Base-by-base conservation (phyloP, 2,888 invertebrate genomes). In the Zhengitettix transpicula region DNA sequence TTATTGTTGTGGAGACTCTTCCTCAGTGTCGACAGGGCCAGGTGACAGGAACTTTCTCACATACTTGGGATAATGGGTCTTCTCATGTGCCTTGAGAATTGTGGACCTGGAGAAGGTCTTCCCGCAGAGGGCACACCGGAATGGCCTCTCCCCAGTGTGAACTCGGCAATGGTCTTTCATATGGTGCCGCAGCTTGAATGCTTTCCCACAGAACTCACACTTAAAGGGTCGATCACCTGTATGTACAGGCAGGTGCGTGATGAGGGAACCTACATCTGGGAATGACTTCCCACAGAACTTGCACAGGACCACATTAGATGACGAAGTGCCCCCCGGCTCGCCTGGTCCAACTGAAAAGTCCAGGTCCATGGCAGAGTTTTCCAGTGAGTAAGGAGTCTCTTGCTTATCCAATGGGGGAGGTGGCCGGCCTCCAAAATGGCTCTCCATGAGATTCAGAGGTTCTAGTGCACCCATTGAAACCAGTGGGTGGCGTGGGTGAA, bases 131-230 rank as follows among this genome's bases (percentile, higher is more conserved):
- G 85, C 83, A 75, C 91, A 92, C 68, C 90, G 83, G 78, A 92
- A 92, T 55, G 91, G 91, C 67, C 91, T 79, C 74, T 92, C 91
- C 67, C 92, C 92, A 67, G 91, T 92, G 74, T 92, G 92, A 65
- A 92, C 91, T 70, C 91, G 84, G 77, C 90, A 91, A 73, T 92
- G 92, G 78, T 92, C 91, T 77, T 92, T 92, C 91, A 92, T 91
- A 77, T 92, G 91, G 74, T 92, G 91, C 64, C 91, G 81, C 71
- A 92, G 77, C 74, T 92, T 92, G 79, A 92, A 92, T 68, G 91
- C 91, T 77, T 92, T 92, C 65, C 91, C 91, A 76, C 92, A 92
- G 77, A 90, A 92, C 75, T 92, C 91, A 79, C 91, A 92, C 77
- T 90, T 91, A 76, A 91, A 92, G 62, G 91, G 91, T 70, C 91